Percentiles rank a stretch among this genome's conserved stretches.
Conservation (phyloP, 2,888 invertebrate genomes). For the Oligia latruncula region DNA sequence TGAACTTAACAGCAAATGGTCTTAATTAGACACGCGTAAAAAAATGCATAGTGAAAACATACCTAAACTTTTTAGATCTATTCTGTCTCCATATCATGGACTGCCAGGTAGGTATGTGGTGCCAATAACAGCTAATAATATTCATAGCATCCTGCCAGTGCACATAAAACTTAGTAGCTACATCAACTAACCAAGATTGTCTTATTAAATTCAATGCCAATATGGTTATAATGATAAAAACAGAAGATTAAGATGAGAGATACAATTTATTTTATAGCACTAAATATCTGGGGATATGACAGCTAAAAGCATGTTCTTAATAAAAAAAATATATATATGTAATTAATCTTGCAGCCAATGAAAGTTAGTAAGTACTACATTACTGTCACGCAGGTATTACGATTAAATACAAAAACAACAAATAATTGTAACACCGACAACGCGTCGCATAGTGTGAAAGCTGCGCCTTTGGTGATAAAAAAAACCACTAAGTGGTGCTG, state of each 20-base stretch:
- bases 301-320: background rate
- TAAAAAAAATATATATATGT: slow-evolving; percentile 3
- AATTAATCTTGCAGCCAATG: slow-evolving; percentile 20
- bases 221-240: slow-evolving; percentile 32
- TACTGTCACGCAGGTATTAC: slow-evolving; percentile 23
- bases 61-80: background rate
- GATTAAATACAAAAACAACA: slow-evolving; percentile 6
- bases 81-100: background rate
- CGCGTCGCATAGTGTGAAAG: slow-evolving; percentile 8
- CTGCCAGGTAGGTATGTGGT: too few species aligned
- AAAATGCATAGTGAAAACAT: background rate
- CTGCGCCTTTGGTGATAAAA: slow-evolving; percentile 14
- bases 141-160: background rate
- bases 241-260: slow-evolving; percentile 23
- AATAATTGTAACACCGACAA: slow-evolving; percentile 1
- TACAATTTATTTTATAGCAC: slow-evolving; percentile 26
- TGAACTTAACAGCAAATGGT: background rate
- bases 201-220: slow-evolving; percentile 12
- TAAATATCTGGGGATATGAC: slow-evolving; percentile 15
- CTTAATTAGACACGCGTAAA: background rate
- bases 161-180: slow-evolving; percentile 7
- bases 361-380: slow-evolving; percentile 19
- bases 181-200: background rate
- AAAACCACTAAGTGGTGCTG: slow-evolving; percentile 28
- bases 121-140: background rate